phyloP scores from a whole-genome alignment of 1,140 invertebrate species.

The Ceratosolen fusciceps region DNA sequence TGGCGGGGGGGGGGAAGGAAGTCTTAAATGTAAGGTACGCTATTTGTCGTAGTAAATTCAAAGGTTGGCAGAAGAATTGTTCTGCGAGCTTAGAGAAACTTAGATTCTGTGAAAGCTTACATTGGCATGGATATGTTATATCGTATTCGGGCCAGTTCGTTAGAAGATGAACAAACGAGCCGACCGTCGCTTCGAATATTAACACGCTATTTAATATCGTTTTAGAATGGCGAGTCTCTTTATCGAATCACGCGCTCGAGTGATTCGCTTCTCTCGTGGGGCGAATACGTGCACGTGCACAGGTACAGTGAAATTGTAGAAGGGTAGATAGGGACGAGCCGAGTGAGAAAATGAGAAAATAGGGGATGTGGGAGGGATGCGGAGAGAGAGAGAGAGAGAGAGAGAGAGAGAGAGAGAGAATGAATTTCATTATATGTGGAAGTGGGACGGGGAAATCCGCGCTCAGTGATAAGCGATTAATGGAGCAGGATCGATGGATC shows the following conservation, averaged over 20 bases:
- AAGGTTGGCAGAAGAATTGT: no score
- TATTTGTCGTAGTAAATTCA: no score
- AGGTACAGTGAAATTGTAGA: neutral
- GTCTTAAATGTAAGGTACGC: no score
- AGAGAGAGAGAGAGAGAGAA: neutral
- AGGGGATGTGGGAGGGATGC: neutral
- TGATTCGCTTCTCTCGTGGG: conserved; percentile 9
- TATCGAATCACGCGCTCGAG: conserved; percentile 20
- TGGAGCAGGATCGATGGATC: conserved; percentile 33
- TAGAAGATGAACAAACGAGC: conserved; percentile 5
- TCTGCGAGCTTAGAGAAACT: no score
- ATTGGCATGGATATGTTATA: no score
- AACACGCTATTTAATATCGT: conserved; percentile 29
- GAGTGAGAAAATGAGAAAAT: neutral
- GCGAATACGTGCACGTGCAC: neutral
- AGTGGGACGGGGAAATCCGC: neutral
- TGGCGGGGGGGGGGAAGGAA: no score
- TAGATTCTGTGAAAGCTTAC: no score
- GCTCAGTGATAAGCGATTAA: conserved; percentile 40
- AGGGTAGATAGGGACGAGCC: neutral
- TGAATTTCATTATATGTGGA: neutral
- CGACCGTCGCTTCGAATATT: conserved; percentile 6
- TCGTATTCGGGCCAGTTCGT: neutral
- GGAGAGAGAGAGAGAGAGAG: neutral
- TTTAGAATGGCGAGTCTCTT: conserved; percentile 1